These are phyloP conservation scores for Drosophila setosimentum DNA, from an alignment of 2,888 invertebrate species.

Conservation along the genomic window DNA sequence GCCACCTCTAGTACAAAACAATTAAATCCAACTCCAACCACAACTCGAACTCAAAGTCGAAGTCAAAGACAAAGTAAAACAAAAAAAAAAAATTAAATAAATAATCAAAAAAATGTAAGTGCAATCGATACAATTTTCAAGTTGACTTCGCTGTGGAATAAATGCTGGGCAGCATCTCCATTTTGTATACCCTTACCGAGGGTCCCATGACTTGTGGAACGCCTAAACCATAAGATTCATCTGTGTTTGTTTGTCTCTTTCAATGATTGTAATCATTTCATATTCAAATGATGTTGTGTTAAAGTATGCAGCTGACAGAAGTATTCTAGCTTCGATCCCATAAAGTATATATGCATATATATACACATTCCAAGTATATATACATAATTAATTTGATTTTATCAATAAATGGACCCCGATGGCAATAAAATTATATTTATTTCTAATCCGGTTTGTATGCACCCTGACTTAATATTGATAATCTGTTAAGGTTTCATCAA, in stretches of 20 bases:
- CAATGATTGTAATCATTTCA: not conserved
- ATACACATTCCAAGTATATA: not conserved
- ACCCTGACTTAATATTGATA: not conserved
- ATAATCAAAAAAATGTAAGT: constrained; percentile 42
- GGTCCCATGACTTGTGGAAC: not conserved
- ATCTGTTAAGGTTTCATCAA: not conserved
- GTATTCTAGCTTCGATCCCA: not conserved
- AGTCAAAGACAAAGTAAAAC: not conserved
- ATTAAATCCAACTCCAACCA: not conserved
- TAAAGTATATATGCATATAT: not conserved
- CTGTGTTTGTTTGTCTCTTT: not conserved
- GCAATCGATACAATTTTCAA: constrained; percentile 65
- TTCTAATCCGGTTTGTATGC: not conserved
- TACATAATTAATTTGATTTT: too few relatives aligned
- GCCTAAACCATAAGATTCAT: not conserved
- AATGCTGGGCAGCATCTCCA: not conserved
- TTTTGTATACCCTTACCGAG: constrained; percentile 3
- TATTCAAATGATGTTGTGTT: too few relatives aligned
- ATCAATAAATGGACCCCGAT: too few relatives aligned
- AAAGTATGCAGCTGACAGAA: too few relatives aligned
- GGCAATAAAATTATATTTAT: not conserved
- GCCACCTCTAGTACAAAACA: not conserved
- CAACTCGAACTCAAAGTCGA: not conserved
- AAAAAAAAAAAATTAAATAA: not conserved
- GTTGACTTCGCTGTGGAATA: not conserved